Base-by-base conservation (phyloP, 2,797 vertebrate species). In the Stomatorhinus walkeri region DNA sequence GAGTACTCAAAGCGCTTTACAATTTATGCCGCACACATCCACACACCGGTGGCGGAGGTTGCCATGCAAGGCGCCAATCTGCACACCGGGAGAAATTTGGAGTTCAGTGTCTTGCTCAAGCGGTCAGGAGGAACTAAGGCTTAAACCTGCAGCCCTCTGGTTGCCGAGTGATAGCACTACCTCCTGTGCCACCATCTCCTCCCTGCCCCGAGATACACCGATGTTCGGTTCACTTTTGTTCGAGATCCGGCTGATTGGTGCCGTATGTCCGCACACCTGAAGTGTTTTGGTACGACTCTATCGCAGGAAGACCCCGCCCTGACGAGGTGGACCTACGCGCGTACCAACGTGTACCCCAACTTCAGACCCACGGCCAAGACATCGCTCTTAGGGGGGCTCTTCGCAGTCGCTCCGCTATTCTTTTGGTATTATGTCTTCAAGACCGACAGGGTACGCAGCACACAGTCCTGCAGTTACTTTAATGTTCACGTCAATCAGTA, bases 241-340 rank as follows among this genome's bases (percentile, higher is more conserved):
- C 28, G 28, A 32, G 28, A 0, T 32, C 28, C 72, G 32, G 14
- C 32, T 19, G 72, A 36, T n/a, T 10, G 36, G n/a, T 49, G n/a
- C 89, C 89, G 68, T 1, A 28, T 86, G 19, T 64, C 51, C 2
- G 7, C 14, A n/a, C 7, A 40, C 10, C 6, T 87, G 36, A 64
- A 19, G 16, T 61, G n/a, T 46, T 36, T 87, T 19, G 49, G 28
- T 51, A 19, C 12, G 7, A 19, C 19, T 61, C 2, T 54, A 5
- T 59, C 90, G 2, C 92, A 99, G 98, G 97, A 98, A 89, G 95
- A 99, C 89, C 97, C 97, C 24, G 98, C 98, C 0, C 86, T 99
- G 91, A 2, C 90, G 0, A 96, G 96, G 48, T 99, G 98, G 98
- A 93, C 91, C 81, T 94, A 94, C 0, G 97, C 97, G 6, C 96